Conservation (phyloP, 1,140 invertebrate species). For the Anthonomus grandis region DNA sequence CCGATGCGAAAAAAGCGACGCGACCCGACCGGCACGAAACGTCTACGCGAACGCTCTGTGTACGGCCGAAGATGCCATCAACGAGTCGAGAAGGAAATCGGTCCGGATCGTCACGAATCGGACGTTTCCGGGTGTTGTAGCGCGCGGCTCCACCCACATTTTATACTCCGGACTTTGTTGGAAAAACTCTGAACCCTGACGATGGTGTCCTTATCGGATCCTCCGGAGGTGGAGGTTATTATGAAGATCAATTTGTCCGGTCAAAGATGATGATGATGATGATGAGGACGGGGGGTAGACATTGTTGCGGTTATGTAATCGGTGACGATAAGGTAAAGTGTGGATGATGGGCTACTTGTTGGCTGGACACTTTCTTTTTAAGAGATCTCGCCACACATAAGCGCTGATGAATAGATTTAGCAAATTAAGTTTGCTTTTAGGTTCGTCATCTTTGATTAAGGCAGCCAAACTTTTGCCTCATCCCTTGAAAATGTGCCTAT, state of each 20-base stretch:
- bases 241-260: slow-evolving; percentile 22
- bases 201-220: slow-evolving; percentile 19
- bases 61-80: slow-evolving; percentile 27
- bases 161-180: slow-evolving; percentile 11
- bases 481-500: too few relatives aligned
- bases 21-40: slow-evolving; percentile 11
- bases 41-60: slow-evolving; percentile 10
- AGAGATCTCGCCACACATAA: too few relatives aligned
- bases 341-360: background rate
- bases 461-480: too few relatives aligned
- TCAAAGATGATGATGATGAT: slow-evolving; percentile 10
- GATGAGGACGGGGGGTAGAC: too few relatives aligned
- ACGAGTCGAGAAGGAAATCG: slow-evolving; percentile 20
- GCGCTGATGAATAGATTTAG: too few relatives aligned
- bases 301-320: slow-evolving; percentile 1
- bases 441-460: too few relatives aligned
- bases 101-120: slow-evolving; percentile 16
- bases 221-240: slow-evolving; percentile 16
- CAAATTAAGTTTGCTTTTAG: too few relatives aligned
- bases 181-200: slow-evolving; percentile 24
- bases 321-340: background rate
- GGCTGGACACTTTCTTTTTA: background rate
- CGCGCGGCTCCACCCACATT: slow-evolving; percentile 29
- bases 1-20: background rate
- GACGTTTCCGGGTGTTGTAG: slow-evolving; percentile 16